Base-by-base conservation (phyloP, 2,888 invertebrate species). In the Drosophila atripex region DNA sequence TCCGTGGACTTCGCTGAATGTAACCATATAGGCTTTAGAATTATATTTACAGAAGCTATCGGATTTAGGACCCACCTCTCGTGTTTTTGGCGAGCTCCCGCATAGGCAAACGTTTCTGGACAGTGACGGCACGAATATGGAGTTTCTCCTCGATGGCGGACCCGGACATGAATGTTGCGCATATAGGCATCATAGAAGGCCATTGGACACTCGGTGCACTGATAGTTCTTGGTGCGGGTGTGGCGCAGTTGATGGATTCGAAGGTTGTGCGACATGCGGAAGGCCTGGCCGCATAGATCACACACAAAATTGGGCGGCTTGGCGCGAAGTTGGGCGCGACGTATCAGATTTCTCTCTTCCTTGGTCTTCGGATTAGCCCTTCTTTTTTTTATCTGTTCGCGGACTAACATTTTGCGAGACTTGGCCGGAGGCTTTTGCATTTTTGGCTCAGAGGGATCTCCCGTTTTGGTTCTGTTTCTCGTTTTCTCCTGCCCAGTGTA, bases 81-180 rank as follows among this genome's bases (percentile, higher is more conserved):
- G 82, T 95, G 95, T 49, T 95, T 93, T 83, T 94, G 94, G 30
- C 95, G 89, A 0, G 93, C 93, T 74, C 92, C 93, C 1, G 92
- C 91, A 61, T 93, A 93, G 0, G 93, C 93, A 78, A 94, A 94
- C 18, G 92, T 78, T 69, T 94, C 93, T 11, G 93, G 93, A 74
- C 95, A 95, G 61, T 93, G 93, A 23, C 93, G 93, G 73, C 95
- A 95, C 63, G 93, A 93, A 89, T 93, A 94, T 0, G 95, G 95
- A 55, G 94, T 77, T 16, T 93, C 93, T 9, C 93, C 92, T 0
- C 92, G 91, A 75, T 94, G 94, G 0, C 0, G 92, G 92, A 21
- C 90, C 79, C 45, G 88, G 80, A 76, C 93, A 93, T 3, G 92
- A 90, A 64, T 93, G 92, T 39, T 93, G 77, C 72, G 89, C 90